These are phyloP conservation scores for Ptychoptera albimana DNA, from an alignment of 2,888 invertebrate genomes.

Conservation along the genomic window DNA sequence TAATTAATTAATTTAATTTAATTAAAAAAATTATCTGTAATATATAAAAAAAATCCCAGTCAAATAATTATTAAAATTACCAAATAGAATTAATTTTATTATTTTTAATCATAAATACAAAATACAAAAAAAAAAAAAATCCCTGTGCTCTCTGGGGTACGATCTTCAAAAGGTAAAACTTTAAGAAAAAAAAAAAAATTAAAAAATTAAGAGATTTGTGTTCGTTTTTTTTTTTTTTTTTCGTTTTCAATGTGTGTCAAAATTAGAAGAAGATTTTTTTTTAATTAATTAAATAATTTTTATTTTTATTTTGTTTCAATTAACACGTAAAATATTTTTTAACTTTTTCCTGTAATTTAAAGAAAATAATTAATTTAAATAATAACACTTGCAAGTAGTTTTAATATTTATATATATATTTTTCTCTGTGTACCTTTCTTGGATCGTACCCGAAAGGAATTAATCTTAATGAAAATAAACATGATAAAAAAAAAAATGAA, in stretches of 20 bases:
- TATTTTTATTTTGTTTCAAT: not conserved
- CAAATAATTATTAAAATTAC: not conserved
- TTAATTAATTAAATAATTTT: not conserved
- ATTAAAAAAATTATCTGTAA: not conserved
- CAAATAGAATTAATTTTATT: not conserved
- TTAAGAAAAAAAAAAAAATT: constrained; percentile 5
- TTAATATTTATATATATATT: not conserved
- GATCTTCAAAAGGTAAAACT: constrained; percentile 30
- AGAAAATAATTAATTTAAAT: not conserved
- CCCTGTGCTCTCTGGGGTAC: constrained; percentile 21
- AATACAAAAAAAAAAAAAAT: not conserved
- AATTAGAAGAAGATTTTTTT: too few species aligned
- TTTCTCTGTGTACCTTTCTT: constrained; percentile 22
- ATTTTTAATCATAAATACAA: not conserved
- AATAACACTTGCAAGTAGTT: constrained; percentile 4
- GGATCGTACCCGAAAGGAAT: constrained; percentile 31
- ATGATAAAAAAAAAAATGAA: too few species aligned
- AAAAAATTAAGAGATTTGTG: constrained; percentile 6
- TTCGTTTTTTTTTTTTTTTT: constrained; percentile 3
- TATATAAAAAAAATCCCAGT: not conserved
- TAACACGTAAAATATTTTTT: not conserved
- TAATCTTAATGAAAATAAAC: not conserved
- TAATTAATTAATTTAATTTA: not conserved
- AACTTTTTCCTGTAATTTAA: too few species aligned
- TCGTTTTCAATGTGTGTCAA: not conserved